These are phyloP conservation scores for Drosophila mulleri DNA, from an alignment of 2,888 invertebrate species.

Conservation along the genomic window DNA sequence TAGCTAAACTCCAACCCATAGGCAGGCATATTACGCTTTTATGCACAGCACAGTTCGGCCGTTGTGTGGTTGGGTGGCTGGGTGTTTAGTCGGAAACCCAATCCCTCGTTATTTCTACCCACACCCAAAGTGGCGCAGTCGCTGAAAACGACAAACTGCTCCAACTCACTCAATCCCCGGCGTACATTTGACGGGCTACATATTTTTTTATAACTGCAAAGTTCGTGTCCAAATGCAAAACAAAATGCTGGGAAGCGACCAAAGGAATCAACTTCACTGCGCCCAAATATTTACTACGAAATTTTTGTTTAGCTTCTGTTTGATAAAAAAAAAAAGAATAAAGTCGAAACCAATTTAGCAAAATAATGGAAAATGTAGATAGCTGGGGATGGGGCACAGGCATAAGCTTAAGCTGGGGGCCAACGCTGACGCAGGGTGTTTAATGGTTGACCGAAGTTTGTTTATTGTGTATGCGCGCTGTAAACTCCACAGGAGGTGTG, in stretches of 20 bases:
- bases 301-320: slow-evolving; percentile 24
- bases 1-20: slow-evolving; percentile 41
- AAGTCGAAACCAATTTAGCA: slow-evolving; percentile 63
- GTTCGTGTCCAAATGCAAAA: slow-evolving; percentile 61
- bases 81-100: background rate
- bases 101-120: background rate
- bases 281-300: slow-evolving; percentile 49
- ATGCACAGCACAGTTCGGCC: slow-evolving; percentile 34
- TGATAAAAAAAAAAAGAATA: slow-evolving; percentile 6
- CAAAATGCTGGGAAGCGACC: slow-evolving; percentile 17
- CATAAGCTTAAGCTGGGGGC: background rate
- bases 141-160: slow-evolving; percentile 4
- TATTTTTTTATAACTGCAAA: slow-evolving; percentile 56
- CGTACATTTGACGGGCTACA: slow-evolving; percentile 2
- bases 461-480: slow-evolving; percentile 41
- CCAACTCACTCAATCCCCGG: background rate
- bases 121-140: background rate
- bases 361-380: slow-evolving; percentile 68
- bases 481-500: slow-evolving; percentile 29
- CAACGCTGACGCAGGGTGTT: background rate
- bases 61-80: background rate
- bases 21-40: slow-evolving; percentile 62
- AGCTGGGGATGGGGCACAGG: background rate
- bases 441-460: slow-evolving; percentile 42
- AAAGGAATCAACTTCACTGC: slow-evolving; percentile 32